Evolutionary conservation across 2,888 invertebrate species (phyloP).

Genomic region (Drosophila sordidapex): DNA sequence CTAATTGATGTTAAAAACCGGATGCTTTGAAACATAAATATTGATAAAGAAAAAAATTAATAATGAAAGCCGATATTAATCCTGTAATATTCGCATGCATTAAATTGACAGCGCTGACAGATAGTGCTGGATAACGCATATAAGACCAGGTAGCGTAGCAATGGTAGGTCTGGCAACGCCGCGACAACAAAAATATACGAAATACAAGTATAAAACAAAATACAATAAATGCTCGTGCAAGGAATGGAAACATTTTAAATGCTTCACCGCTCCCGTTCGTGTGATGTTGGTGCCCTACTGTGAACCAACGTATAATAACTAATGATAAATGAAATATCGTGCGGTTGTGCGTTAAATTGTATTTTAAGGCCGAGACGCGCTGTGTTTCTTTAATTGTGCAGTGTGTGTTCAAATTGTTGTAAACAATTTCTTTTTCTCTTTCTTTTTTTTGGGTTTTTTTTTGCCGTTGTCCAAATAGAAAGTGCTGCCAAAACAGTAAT

Average conservation of each 20-base stretch:
- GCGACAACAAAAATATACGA: slow-evolving; percentile 62
- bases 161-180: slow-evolving; percentile 42
- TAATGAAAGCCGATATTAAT: background rate
- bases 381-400: slow-evolving; percentile 51
- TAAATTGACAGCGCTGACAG: background rate
- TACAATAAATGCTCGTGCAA: slow-evolving; percentile 64
- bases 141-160: too few relatives aligned
- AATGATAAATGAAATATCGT: slow-evolving; percentile 47
- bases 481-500: slow-evolving; percentile 46
- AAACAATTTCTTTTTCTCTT: slow-evolving; percentile 28
- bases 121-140: slow-evolving; percentile 36
- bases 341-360: slow-evolving; percentile 36
- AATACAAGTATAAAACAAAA: slow-evolving; percentile 67
- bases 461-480: slow-evolving; percentile 49
- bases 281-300: slow-evolving; percentile 53
- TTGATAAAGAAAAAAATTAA: background rate
- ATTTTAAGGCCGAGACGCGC: slow-evolving; percentile 48
- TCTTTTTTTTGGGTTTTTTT: background rate
- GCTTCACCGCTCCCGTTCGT: slow-evolving; percentile 54
- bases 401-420: slow-evolving; percentile 41
- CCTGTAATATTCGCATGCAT: background rate
- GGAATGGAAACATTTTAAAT: slow-evolving; percentile 60
- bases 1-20: background rate
- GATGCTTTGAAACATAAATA: background rate
- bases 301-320: slow-evolving; percentile 53